phyloP scores from a whole-genome alignment of 2,888 invertebrate genomes.

The Desoria tigrina region DNA sequence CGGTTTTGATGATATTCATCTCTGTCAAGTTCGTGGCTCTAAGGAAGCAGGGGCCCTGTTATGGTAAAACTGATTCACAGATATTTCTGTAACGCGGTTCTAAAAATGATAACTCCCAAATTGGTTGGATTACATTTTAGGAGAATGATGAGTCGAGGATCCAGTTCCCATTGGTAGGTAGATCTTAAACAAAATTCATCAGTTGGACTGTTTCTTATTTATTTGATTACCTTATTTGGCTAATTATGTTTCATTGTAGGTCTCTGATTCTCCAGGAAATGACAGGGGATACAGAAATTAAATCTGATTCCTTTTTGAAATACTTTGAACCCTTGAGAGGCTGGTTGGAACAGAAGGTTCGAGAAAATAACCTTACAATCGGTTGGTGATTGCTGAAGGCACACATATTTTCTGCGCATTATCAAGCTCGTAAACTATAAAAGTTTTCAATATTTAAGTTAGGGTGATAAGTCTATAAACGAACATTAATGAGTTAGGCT shows the following conservation, averaged over 20 bases:
- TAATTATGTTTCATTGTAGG: too few species aligned
- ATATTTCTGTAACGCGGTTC: neutral
- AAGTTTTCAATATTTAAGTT: too few species aligned
- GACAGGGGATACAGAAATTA: conserved; percentile 49
- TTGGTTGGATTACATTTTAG: too few species aligned
- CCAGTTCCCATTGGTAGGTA: conserved; percentile 52
- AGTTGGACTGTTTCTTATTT: too few species aligned
- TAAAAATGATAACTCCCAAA: conserved; percentile 1
- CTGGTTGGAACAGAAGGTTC: conserved; percentile 51
- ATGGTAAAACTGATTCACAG: conserved; percentile 53
- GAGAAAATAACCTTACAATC: conserved; percentile 31
- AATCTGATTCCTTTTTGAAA: conserved; percentile 49
- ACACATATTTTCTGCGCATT: too few species aligned
- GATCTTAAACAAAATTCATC: too few species aligned
- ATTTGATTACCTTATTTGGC: too few species aligned
- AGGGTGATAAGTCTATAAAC: too few species aligned
- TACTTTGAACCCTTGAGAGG: conserved; percentile 53
- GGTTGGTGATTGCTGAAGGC: conserved; percentile 46
- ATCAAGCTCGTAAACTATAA: too few species aligned
- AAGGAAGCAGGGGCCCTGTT: conserved; percentile 57
- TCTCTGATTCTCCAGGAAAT: conserved; percentile 48
- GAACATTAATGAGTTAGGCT: too few species aligned
- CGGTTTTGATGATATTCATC: conserved; percentile 43
- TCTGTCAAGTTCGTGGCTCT: conserved; percentile 58
- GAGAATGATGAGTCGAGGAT: conserved; percentile 52